Base-by-base conservation (phyloP, 2,888 invertebrate genomes). In the Agrochola macilenta region DNA sequence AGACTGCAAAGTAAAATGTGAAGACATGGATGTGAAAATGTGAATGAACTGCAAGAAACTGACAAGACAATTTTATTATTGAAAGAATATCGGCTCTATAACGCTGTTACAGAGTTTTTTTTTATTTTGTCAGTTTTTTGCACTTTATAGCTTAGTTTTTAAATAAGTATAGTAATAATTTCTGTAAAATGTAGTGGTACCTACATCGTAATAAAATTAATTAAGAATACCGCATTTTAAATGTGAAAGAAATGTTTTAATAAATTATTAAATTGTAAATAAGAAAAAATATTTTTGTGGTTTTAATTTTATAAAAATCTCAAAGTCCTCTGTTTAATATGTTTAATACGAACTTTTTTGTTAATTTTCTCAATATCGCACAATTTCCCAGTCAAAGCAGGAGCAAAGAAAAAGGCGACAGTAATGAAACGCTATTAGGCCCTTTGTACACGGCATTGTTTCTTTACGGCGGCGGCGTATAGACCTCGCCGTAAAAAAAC, bases 261-360 rank as follows among this genome's bases (percentile, higher is more conserved):
- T 86, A 87, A 87, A 74, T 81, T 81, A 87, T 81, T 74, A 85
- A 82, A 87, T 46, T 85, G 85, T 87, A 83, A 85, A 87, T 87
- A 87, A 78, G 81, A 66, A 61, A 58, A 43, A 64, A 81, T 54
- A 23, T 17, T n/a, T 57, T 3, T 49, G 46, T 77, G 23, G 26
- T 85, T 85, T 76, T 49, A 66, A 78, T 39, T 54, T n/a, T n/a
- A 5, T 14, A 17, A 20, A 46, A 43, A 0, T 20, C 26, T n/a
- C n/a, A 12, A 3, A 11, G 30, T 23, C 5, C 23, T 43, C 46
- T 4, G 1, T 26, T 11, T n/a, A n/a, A n/a, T n/a, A n/a, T n/a
- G n/a, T n/a, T n/a, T 43, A 43, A 17, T 17, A 26, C 7, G 11
- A 46, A 26, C n/a, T 43, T 65, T n/a, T 1, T 65, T 8, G n/a